Evolutionary conservation across 1,140 invertebrate genomes (phyloP), one percentile per base, ranked within the genome.

Genomic region (Pseudomyrmex pallidus): DNA sequence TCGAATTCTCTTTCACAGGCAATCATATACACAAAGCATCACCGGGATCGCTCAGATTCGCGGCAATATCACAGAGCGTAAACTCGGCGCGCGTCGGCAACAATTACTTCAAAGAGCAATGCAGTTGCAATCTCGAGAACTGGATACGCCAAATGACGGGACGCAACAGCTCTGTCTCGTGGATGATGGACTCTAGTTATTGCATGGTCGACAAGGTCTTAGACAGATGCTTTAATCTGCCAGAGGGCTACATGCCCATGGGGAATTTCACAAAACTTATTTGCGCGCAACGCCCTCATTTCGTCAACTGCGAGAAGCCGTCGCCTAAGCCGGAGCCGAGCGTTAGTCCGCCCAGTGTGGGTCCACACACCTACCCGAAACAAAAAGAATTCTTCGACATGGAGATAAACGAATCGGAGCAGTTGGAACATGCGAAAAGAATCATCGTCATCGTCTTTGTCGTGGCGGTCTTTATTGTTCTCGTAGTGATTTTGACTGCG

Each of bases 101-200:
- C 56, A 97, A 96, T 90, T 96, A 95, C 72, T 97, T 96, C 89
- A 95, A 95, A 62, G 91, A 95, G 84, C 91, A 93, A 2, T 97
- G 96, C 87, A 94, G 95, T 73, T 97, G 96, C 90, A 95, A 95
- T 64, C 94, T 96, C 44, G 94, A 94, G 13, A 85, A 91, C 22
- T 96, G 95, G 95, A 89, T 96, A 22, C 90, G 91, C 1, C 91
- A 94, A 73, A 92, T 95, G 7, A 93, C 95, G 1, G 94, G 92
- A 1, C 94, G 88, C 22, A 91, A 94, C 80, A 90, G 87, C 57
- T 92, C 90, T 22, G 86, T 76, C 72, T 90, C 85, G 78, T 92
- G 83, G 94, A 95, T 90, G 84, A 94, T 95, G 89, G 92, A 95
- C 68, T 95, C 95, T 25, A 96, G 96, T 89, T 96, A 95, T 84